Base-by-base conservation (phyloP, 1,140 invertebrate species). In the Octopus bimaculoides region DNA sequence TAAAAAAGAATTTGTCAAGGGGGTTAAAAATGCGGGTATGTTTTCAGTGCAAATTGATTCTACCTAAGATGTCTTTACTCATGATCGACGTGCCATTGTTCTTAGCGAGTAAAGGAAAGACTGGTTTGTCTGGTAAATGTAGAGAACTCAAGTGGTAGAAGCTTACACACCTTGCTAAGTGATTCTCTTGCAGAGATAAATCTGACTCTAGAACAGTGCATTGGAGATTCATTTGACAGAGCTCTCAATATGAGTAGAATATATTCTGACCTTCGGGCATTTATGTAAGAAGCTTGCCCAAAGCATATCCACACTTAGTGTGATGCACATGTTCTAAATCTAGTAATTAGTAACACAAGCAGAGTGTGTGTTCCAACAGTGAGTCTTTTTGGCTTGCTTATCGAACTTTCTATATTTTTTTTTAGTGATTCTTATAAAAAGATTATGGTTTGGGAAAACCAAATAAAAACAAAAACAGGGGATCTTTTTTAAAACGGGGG, bases 221-320 rank as follows among this genome's bases (percentile, higher is more conserved):
- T 74, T 74, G 73, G 73, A 74, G 73, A 74, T 52, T 74, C 73
- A 20, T 52, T 74, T 74, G 41, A 74, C 20, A 20, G 73, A 74
- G 73, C 73, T 14, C 10, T 4, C 20, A 74, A 74, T 74, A 52
- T 26, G 73, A 74, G 4, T 74, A 4, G 73, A 2, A 74, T 74
- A 10, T 20, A 74, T 2, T 4, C 73, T 74, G 73, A 4, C 20
- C 1, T 74, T 20, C 73, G 1, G 20, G 73, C 73, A 74, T 20
- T 52, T n/a, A 74, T 74, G 73, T 3, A 74, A 52, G 73, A 12
- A 74, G 73, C 3, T n/a, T 66, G 61, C 73, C 20, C 73, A 20
- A 74, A 20, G 2, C 73, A 74, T 10, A 74, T 74, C 4, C 73
- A 74, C 20, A 12, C 73, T 74, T 74, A 0, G 73, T 74, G 73